Base-by-base conservation (phyloP, 2,888 invertebrate genomes). In the Pristionchus japonicus region DNA sequence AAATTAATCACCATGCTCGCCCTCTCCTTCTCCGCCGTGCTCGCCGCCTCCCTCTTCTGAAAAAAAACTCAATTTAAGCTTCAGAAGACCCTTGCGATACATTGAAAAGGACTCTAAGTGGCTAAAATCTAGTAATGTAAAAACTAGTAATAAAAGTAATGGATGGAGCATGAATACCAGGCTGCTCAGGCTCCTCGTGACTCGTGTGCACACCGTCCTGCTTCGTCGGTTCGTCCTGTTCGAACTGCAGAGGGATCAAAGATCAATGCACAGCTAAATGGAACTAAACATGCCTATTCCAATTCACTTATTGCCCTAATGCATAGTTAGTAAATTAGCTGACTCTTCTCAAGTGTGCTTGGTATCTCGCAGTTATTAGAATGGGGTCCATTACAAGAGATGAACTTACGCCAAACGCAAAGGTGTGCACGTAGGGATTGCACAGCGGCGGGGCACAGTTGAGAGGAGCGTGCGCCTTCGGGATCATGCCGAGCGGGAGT, bases 391-490 rank as follows among this genome's bases (percentile, higher is more conserved):
- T n/a, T n/a, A n/a, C n/a, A n/a, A n/a, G n/a, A n/a, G n/a, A n/a
- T n/a, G n/a, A n/a, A n/a, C 85, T 85, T 27, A 91, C 91, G 27
- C 92, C 92, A 52, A 91, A 88, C 3, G 89, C 90, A n/a, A 92
- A 88, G 3, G 90, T 90, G 57, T 89, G 89, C 47, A 86, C 74
- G 86, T 91, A 91, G 2, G 92, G 92, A 74, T 91, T 91, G 67
- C 92, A 92, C 17, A 92, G 43, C 15, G 92, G 92, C 9, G 92
- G 91, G 61, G 90, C 90, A 83, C 92, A 92, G 31, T 89, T 89
- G 17, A 91, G 70, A 31, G 92, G 92, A 40, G 89, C 89, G 57
- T 88, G 89, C 23, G 90, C 89, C 80, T 89, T 89, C 31, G 92
- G 91, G 20, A 91, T 87, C 23, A 90, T 89, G 13, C 90, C 92